Evolutionary conservation across 2,888 invertebrate genomes (phyloP), one percentile per base, ranked within the genome.

Genomic region (Scelioninae gen. 1): DNA sequence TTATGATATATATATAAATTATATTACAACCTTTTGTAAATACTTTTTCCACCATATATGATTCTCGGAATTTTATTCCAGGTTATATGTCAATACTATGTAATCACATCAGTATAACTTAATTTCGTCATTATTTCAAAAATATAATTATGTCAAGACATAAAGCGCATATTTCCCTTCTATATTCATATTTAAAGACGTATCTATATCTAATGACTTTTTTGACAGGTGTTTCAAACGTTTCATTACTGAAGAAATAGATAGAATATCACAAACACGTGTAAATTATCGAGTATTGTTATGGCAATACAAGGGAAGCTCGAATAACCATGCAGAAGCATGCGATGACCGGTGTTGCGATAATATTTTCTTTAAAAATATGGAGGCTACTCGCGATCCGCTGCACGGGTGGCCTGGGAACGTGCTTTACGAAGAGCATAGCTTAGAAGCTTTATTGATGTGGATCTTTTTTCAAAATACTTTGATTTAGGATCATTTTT

Each of bases 321-420:
- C 38, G 68, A 62, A 60, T 62, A 76, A 51, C 77, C 53, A 15
- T n/a, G 49, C 32, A 43, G 38, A 51, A 45, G 62, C 63, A 23
- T 58, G n/a, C n/a, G n/a, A n/a, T n/a, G 16, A 29, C 32, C 77
- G 63, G 69, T 84, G 82, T 84, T 84, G 62, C 65, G 71, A 82
- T 82, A 82, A 84, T 84, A 74, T 84, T 84, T 84, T 82, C 77
- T 82, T 74, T 84, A 75, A 79, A 84, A 84, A 84, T 81, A 82
- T 60, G 66, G 40, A 72, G 51, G 81, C 81, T 78, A 78, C 84
- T 82, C 51, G 58, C 51, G 68, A 68, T 68, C 60, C 40, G 31
- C 76, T 40, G 68, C 76, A 49, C 65, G 76, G 76, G 76, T 77
- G 76, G 76, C 60, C 68, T 77, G 53, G 29, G 43, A 76, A 63